These are phyloP conservation scores for Ophonus ardosiacus DNA, from an alignment of 2,888 invertebrate species.

Conservation along the genomic window DNA sequence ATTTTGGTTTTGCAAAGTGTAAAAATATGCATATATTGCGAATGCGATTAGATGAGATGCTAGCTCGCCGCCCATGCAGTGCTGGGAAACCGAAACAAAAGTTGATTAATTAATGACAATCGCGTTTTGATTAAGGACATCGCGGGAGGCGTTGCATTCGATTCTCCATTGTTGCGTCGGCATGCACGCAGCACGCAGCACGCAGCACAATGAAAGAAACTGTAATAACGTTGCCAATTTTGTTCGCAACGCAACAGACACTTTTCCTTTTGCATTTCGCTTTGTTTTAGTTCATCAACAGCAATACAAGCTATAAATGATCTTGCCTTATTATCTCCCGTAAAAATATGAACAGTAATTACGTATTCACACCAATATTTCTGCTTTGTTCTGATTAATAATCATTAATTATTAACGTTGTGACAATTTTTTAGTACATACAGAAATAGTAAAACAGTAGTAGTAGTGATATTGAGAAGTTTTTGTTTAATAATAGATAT, in stretches of 20 bases:
- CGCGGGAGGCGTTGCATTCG: constrained; percentile 59
- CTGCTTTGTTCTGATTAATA: constrained; percentile 41
- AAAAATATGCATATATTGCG: neutral
- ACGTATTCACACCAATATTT: constrained; percentile 37
- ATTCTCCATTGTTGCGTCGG: constrained; percentile 44
- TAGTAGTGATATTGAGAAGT: too few relatives aligned
- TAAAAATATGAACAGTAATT: constrained; percentile 31
- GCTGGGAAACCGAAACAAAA: constrained; percentile 54
- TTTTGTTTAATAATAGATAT: too few relatives aligned
- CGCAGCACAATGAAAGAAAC: constrained; percentile 50
- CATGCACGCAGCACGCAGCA: neutral
- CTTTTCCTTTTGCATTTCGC: constrained; percentile 42
- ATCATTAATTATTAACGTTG: constrained; percentile 31
- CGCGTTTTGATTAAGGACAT: constrained; percentile 62
- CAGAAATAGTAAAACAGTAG: neutral
- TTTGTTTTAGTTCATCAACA: constrained; percentile 57
- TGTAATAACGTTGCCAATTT: constrained; percentile 57
- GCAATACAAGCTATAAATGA: constrained; percentile 34
- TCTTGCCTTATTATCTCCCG: constrained; percentile 44
- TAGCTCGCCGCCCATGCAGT: constrained; percentile 24
- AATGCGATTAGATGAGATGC: neutral
- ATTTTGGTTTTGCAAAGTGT: neutral
- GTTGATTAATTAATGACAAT: constrained; percentile 62
- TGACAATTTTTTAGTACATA: neutral
- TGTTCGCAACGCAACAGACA: neutral